phyloP scores from a whole-genome alignment of 2,113 vertebrate species.

The Bathybates hornii region DNA sequence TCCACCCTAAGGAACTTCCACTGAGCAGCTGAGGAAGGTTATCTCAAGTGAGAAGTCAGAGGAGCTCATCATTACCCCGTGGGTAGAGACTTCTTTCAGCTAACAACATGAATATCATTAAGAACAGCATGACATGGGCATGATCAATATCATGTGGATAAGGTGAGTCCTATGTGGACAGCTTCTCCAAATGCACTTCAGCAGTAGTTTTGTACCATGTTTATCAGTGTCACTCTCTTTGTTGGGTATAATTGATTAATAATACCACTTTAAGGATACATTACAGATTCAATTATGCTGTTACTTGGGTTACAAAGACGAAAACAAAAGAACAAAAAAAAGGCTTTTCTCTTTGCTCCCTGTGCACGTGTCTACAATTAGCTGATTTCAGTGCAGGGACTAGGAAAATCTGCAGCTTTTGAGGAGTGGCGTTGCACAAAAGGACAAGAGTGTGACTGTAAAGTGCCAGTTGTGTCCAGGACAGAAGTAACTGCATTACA shows the following conservation, averaged over 20 bases:
- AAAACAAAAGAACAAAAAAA: not conserved
- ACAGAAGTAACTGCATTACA: not conserved
- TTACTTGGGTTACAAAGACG: not conserved
- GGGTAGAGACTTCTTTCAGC: conserved; percentile 4
- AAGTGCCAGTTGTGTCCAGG: not conserved
- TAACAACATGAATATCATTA: conserved; percentile 28
- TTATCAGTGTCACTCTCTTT: not conserved
- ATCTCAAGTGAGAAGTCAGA: conserved; percentile 42
- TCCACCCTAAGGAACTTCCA: conserved; percentile 14
- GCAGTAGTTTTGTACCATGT: not conserved
- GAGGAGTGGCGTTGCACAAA: not conserved
- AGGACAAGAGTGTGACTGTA: not conserved
- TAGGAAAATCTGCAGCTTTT: not conserved
- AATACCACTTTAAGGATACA: not conserved
- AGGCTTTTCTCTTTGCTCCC: not conserved
- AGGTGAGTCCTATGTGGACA: not conserved
- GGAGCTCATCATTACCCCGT: conserved; percentile 37
- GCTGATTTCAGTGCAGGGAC: not conserved
- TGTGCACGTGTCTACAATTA: not conserved
- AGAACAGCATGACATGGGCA: not conserved
- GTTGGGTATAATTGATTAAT: not conserved
- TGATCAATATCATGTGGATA: not conserved
- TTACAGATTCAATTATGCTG: not conserved
- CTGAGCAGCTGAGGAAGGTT: conserved; percentile 13
- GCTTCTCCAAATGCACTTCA: not conserved